Base-by-base conservation (phyloP, 2,797 vertebrate genomes). In the Pygocentrus nattereri region DNA sequence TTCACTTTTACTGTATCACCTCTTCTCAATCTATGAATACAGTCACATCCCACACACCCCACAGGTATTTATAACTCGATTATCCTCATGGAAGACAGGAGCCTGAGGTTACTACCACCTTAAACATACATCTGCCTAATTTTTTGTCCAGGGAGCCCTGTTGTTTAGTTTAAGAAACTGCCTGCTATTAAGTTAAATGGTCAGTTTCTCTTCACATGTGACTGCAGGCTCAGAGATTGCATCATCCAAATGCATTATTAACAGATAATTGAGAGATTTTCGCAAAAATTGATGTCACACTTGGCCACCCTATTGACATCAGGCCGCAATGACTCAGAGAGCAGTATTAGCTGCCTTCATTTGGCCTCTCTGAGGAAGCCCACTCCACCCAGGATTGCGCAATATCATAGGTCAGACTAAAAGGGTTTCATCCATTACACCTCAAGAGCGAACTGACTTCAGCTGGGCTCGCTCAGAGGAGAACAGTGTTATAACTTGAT, bases 371-470 rank as follows among this genome's bases (percentile, higher is more conserved):
- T 79, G n/a, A 58, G 18, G 25, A 81, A 73, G 79, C 86, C 84
- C 85, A 85, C 80, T 82, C 92, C 93, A 88, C 93, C 93, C 92
- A 90, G 82, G 52, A 90, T 94, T 94, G 89, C 87, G 78, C 90
- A 93, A 92, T 81, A 31, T 38, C 69, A 31, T 59, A 82, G 67
- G 70, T 65, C 59, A 76, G 76, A 74, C 52, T 8, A 44, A 65
- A 50, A 59, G 34, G 19, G 72, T 75, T 82, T 81, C 1, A 59
- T 23, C 58, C 59, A 78, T 80, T 76, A 72, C 38, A 34, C 62
- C 49, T 79, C 76, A 56, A 73, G 69, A 38, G 52, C 76, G 67
- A 50, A 31, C 49, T 47, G 8, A 31, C 67, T 56, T 52, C 67
- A 70, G 65, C 58, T 25, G 52, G 49, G 23, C 30, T 38, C 59